phyloP scores from a whole-genome alignment of 2,888 invertebrate species.

The Unio pictorum region DNA sequence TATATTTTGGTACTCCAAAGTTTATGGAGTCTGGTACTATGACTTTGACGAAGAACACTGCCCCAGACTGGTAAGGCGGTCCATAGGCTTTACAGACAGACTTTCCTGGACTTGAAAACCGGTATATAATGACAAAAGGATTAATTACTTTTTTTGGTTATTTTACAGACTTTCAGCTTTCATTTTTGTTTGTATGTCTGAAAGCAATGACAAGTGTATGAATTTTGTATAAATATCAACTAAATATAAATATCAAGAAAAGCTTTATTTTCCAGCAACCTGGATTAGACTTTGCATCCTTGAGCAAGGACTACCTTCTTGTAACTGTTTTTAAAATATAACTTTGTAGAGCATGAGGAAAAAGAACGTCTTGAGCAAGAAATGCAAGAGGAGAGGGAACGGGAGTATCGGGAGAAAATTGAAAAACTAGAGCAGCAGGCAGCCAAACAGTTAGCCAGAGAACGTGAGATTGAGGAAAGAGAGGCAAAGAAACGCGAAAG shows the following conservation, averaged over 20 bases:
- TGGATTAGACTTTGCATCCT: not conserved
- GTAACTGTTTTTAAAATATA: too few relatives aligned
- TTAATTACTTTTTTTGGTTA: too few relatives aligned
- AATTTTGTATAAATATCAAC: not conserved
- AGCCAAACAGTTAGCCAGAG: slow-evolving; percentile 63
- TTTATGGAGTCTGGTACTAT: too few relatives aligned
- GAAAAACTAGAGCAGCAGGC: slow-evolving; percentile 66
- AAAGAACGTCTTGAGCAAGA: slow-evolving; percentile 60
- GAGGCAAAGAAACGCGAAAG: slow-evolving; percentile 49
- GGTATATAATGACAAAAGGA: too few relatives aligned
- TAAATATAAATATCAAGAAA: not conserved
- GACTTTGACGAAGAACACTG: too few relatives aligned
- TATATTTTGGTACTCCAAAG: too few relatives aligned
- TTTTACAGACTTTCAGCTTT: slow-evolving; percentile 1
- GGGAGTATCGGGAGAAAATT: slow-evolving; percentile 59
- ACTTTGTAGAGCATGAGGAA: slow-evolving; percentile 61
- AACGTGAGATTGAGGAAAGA: slow-evolving; percentile 65
- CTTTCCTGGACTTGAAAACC: too few relatives aligned
- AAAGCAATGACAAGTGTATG: too few relatives aligned
- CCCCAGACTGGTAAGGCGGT: too few relatives aligned
- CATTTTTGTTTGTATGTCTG: too few relatives aligned
- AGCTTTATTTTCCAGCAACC: too few relatives aligned
- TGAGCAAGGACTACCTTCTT: not conserved
- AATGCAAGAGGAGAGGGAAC: slow-evolving; percentile 61
- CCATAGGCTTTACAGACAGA: too few relatives aligned